Percentiles rank a stretch among this genome's conserved stretches.
Evolutionary conservation across 37 sponge, comb jelly and placozoan species (phyloP).

Genomic region (Amphimedon queenslandica): DNA sequence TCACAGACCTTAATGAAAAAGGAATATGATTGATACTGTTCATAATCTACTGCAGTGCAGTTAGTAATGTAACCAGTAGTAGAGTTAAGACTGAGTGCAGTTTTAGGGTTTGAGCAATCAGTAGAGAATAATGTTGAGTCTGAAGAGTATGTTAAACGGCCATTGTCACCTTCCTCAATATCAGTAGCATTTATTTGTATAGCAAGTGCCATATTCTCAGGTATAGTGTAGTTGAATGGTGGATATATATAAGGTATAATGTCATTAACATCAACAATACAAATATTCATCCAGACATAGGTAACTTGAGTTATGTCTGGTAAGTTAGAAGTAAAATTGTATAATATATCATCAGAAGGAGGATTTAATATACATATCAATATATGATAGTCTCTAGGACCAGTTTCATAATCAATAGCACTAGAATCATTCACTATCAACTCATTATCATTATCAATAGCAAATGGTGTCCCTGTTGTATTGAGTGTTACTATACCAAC

Average conservation of each 20-base stretch:
- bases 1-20: constrained; percentile 47
- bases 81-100: constrained; percentile 23
- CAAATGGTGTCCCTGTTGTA: constrained; percentile 30
- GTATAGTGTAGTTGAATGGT: neutral
- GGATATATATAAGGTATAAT: constrained; percentile 49
- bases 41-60: constrained; percentile 58
- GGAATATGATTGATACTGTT: constrained; percentile 14
- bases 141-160: constrained; percentile 37
- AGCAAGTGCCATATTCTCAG: constrained; percentile 23
- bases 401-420: constrained; percentile 40
- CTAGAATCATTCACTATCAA: constrained; percentile 27
- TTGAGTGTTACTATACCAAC: constrained; percentile 1
- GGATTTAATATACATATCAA: constrained; percentile 32
- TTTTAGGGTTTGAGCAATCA: constrained; percentile 16
- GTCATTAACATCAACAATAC: constrained; percentile 55
- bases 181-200: constrained; percentile 57
- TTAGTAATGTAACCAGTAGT: constrained; percentile 36
- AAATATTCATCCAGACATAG: constrained; percentile 16
- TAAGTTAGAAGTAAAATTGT: constrained; percentile 21
- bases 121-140: neutral
- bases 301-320: constrained; percentile 29
- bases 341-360: constrained; percentile 23
- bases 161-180: constrained; percentile 52
- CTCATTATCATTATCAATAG: constrained; percentile 15
- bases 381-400: constrained; percentile 11